Conservation (phyloP, 2,113 vertebrate genomes). For the Callospermophilus lateralis region DNA sequence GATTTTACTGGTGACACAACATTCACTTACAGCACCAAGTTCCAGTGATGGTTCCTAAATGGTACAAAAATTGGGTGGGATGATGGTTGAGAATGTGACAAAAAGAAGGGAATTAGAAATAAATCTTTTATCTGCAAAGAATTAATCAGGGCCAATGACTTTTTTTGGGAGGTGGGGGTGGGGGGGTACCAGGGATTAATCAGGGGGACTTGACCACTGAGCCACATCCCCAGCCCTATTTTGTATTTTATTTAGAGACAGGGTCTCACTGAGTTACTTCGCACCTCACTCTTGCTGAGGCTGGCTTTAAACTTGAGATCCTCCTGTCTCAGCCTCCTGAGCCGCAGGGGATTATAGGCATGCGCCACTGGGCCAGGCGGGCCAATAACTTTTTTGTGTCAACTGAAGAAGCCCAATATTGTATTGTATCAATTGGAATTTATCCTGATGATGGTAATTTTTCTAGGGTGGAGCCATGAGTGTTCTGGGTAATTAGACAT, state of each 20-base stretch:
- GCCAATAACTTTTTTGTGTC: background rate
- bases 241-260: too few species aligned
- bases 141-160: background rate
- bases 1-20: constrained; percentile 8
- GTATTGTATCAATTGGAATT: background rate
- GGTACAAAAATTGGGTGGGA: background rate
- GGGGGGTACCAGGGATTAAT: too few species aligned
- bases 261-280: too few species aligned
- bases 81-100: background rate
- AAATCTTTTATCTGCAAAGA: background rate
- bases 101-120: constrained; percentile 34
- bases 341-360: too few species aligned
- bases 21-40: background rate
- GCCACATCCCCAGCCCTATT: too few species aligned
- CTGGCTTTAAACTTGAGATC: too few species aligned
- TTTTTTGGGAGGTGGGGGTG: background rate
- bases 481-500: constrained; percentile 22
- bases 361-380: too few species aligned
- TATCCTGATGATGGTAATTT: background rate
- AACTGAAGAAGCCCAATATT: constrained; percentile 39
- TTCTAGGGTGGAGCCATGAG: background rate
- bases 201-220: too few species aligned
- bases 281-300: too few species aligned
- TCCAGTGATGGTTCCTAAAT: background rate
- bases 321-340: too few species aligned